These are phyloP conservation scores for Agonopterix subpropinquella DNA, from an alignment of 2,888 invertebrate species.

Conservation along the genomic window DNA sequence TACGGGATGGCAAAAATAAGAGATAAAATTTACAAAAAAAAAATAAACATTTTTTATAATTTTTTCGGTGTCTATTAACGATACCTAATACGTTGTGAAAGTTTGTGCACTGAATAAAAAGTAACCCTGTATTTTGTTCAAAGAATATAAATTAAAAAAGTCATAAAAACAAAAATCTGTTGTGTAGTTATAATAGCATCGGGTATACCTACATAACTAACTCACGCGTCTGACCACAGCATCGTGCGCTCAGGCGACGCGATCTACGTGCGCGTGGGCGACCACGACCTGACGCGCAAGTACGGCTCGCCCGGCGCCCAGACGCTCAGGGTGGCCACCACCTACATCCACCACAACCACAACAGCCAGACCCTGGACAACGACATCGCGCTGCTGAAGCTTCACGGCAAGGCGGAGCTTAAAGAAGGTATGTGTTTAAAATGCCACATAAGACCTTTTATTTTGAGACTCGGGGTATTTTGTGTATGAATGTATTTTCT, in stretches of 20 bases:
- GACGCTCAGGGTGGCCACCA: conserved; percentile 92
- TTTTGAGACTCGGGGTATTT: neutral
- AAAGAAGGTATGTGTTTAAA: conserved; percentile 80
- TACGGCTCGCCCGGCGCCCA: conserved; percentile 95
- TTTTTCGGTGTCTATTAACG: too few relatives aligned
- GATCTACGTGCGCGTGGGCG: conserved; percentile 94
- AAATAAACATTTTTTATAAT: too few relatives aligned
- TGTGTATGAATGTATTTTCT: neutral
- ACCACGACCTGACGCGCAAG: conserved; percentile 92
- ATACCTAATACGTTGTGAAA: too few relatives aligned
- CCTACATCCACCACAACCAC: conserved; percentile 96
- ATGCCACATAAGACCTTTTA: too few relatives aligned
- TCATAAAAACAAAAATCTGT: too few relatives aligned
- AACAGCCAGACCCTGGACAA: conserved; percentile 96
- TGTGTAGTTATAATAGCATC: too few relatives aligned
- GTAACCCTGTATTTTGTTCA: too few relatives aligned
- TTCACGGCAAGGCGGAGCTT: conserved; percentile 91
- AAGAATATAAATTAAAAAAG: too few relatives aligned
- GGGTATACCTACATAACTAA: too few relatives aligned
- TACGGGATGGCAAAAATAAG: too few relatives aligned
- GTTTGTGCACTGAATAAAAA: too few relatives aligned
- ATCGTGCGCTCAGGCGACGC: conserved; percentile 96
- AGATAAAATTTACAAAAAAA: too few relatives aligned
- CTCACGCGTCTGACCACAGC: conserved; percentile 73
- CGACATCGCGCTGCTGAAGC: conserved; percentile 92